Conservation (phyloP, 2,113 vertebrate species). For the Lepus timidus region DNA sequence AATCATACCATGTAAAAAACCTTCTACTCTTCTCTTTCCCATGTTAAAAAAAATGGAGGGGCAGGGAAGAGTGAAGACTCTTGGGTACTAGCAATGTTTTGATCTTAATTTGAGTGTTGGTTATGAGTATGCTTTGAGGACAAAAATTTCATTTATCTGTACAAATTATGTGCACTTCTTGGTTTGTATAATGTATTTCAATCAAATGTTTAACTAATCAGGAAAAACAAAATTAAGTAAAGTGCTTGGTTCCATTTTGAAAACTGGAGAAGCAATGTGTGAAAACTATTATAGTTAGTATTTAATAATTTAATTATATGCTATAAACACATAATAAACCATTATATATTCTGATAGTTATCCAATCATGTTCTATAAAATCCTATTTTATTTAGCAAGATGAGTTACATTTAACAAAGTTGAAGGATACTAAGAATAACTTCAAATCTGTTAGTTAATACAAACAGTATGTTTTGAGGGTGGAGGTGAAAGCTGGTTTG, state of each 20-base stretch:
- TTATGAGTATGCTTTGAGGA: no score
- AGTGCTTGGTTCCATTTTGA: not conserved
- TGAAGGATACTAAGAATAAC: not conserved
- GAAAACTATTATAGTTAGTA: not conserved
- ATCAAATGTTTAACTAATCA: not conserved
- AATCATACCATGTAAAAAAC: no score
- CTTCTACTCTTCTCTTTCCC: no score
- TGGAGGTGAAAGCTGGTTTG: not conserved
- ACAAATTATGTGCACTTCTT: no score
- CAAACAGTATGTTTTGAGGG: not conserved
- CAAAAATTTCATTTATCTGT: no score
- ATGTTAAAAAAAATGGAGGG: no score
- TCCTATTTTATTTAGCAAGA: not conserved
- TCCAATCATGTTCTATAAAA: not conserved
- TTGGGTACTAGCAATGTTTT: no score
- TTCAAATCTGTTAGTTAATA: not conserved
- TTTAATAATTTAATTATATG: not conserved
- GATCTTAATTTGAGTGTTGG: no score
- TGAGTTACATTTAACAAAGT: not conserved
- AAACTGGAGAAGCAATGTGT: not conserved
- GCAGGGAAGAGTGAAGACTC: no score
- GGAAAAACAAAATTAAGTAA: not conserved
- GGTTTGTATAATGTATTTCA: no score
- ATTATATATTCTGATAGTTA: conserved; percentile 16
- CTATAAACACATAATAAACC: not conserved